Percentiles rank a stretch among this genome's conserved stretches.
Conservation (phyloP, 2,888 invertebrate species). For the Rhingia rostrata region DNA sequence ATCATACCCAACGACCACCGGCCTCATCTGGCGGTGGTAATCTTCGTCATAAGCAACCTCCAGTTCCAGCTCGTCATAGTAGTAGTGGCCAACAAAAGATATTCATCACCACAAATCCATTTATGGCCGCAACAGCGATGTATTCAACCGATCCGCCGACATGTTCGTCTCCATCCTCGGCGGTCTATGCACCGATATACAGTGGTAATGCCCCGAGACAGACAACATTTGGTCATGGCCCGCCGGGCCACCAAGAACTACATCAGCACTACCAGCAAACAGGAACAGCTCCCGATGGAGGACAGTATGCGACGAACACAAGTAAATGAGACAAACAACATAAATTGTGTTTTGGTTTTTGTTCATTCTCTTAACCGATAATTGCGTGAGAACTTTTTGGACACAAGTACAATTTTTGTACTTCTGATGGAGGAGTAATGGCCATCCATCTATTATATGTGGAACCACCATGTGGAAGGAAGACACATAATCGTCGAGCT, state of each 20-base stretch:
- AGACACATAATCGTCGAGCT: slow-evolving; percentile 66
- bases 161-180: slow-evolving; percentile 78
- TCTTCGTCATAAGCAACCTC: slow-evolving; percentile 79
- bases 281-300: slow-evolving; percentile 50
- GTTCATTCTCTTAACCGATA: slow-evolving; percentile 52
- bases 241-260: slow-evolving; percentile 53
- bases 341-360: slow-evolving; percentile 66
- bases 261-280: slow-evolving; percentile 63
- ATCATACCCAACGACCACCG: slow-evolving; percentile 73
- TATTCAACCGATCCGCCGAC: slow-evolving; percentile 79
- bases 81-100: slow-evolving; percentile 83
- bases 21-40: slow-evolving; percentile 59
- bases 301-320: slow-evolving; percentile 75
- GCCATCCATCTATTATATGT: slow-evolving; percentile 63
- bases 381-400: slow-evolving; percentile 39
- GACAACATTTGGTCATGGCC: slow-evolving; percentile 65
- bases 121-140: slow-evolving; percentile 82
- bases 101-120: slow-evolving; percentile 83
- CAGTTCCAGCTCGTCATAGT: slow-evolving; percentile 81
- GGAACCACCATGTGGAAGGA: slow-evolving; percentile 58
- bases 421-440: slow-evolving; percentile 48
- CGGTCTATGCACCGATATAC: slow-evolving; percentile 75
- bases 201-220: slow-evolving; percentile 74
- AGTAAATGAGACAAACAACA: slow-evolving; percentile 74
- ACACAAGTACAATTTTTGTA: slow-evolving; percentile 40